These are phyloP conservation scores for Pelosia muscerda DNA, from an alignment of 2,888 invertebrate genomes.

Conservation along the genomic window DNA sequence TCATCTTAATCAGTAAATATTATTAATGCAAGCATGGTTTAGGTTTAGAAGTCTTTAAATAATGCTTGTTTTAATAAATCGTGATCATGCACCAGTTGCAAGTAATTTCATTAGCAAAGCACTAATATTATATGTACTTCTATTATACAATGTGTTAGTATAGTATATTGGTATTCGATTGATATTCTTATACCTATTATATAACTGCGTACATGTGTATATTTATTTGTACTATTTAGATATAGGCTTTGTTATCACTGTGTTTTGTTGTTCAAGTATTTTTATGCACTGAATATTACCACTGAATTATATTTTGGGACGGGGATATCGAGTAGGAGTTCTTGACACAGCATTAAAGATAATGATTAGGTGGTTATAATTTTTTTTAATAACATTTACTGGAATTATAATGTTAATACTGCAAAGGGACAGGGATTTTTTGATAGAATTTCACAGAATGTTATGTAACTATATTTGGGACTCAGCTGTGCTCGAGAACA, in stretches of 20 bases:
- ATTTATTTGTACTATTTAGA: conserved; percentile 49
- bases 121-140: conserved; percentile 35
- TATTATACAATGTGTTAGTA: conserved; percentile 39
- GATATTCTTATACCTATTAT: conserved; percentile 46
- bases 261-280: conserved; percentile 53
- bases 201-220: conserved; percentile 41
- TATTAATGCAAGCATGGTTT: conserved; percentile 40
- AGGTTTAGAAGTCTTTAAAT: conserved; percentile 22
- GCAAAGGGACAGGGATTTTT: conserved; percentile 40
- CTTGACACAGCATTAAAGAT: conserved; percentile 66
- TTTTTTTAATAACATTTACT: conserved; percentile 25
- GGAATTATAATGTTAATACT: conserved; percentile 21
- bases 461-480: conserved; percentile 39
- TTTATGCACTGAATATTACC: conserved; percentile 47
- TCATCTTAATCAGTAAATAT: conserved; percentile 18
- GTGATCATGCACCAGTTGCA: conserved; percentile 34
- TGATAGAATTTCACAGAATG: conserved; percentile 30
- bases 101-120: conserved; percentile 44
- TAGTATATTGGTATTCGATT: conserved; percentile 45
- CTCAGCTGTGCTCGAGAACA: conserved; percentile 75
- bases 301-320: conserved; percentile 59
- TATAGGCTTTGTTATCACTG: conserved; percentile 50
- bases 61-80: conserved; percentile 30
- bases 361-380: conserved; percentile 23
- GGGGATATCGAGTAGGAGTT: conserved; percentile 62